Conservation (phyloP, 2,888 invertebrate genomes). For the Biston stratarius region DNA sequence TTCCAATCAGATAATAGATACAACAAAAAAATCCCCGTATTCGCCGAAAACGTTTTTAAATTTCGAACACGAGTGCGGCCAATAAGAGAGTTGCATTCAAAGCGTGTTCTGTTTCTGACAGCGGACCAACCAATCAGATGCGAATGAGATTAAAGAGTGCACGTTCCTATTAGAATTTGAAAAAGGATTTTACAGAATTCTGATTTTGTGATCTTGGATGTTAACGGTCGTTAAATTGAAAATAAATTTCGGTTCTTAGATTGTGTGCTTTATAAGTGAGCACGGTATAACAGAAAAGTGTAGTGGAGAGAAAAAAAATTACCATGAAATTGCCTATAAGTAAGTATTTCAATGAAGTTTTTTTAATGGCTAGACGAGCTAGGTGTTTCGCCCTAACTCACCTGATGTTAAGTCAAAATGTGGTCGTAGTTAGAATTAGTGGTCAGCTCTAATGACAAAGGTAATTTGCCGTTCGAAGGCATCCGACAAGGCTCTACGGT, state of each 20-base stretch:
- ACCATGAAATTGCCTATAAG: too few species aligned
- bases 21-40: slow-evolving; percentile 52
- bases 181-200: slow-evolving; percentile 56
- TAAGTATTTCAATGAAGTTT: too few species aligned
- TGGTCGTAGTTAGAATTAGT: too few species aligned
- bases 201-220: slow-evolving; percentile 15
- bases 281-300: too few species aligned
- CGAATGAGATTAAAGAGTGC: slow-evolving; percentile 72
- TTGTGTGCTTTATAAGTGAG: not conserved
- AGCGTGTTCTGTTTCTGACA: slow-evolving; percentile 79
- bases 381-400: too few species aligned
- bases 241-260: not conserved
- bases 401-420: too few species aligned
- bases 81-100: slow-evolving; percentile 77
- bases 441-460: too few species aligned
- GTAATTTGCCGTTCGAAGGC: too few species aligned
- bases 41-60: slow-evolving; percentile 61
- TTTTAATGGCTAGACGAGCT: too few species aligned
- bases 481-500: too few species aligned
- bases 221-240: not conserved
- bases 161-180: slow-evolving; percentile 72
- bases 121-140: slow-evolving; percentile 80
- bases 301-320: too few species aligned
- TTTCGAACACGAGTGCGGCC: slow-evolving; percentile 65
- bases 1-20: slow-evolving; percentile 56